Evolutionary conservation across 2,797 vertebrate species (phyloP), one percentile per base, ranked within the genome.

Genomic region (Phataginus tetradactyla): DNA sequence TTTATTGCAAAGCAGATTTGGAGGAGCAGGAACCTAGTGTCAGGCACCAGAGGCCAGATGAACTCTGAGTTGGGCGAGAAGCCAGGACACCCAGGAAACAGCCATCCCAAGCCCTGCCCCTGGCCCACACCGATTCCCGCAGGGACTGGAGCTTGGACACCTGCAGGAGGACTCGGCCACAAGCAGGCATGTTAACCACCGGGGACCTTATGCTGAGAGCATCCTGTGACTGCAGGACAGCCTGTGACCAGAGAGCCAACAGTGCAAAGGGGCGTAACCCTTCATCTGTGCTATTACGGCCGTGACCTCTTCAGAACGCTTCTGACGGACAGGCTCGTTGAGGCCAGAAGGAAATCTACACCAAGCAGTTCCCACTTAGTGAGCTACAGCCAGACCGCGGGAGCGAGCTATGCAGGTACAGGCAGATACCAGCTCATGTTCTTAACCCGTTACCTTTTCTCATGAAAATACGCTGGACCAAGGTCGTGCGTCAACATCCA

Each of bases 1-100:
- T 8, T 0, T 0, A 0, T n/a, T 61, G 75, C 81, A 4, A 55
- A 53, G 49, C 4, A 18, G 55, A 45, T 20, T 13, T 2, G 25
- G 6, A 32, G 37, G 27, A 45, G 61, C 1, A 4, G 13, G 14
- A 39, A 37, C 32, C 32, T 42, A 45, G 69, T 9, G 34, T 14
- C 32, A 42, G 61, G 77, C n/a, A 55, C 20, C 51, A 17, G 20
- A 80, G 69, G 29, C 45, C 79, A 81, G 75, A 32, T 11, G 49
- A 34, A 27, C 55, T 74, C n/a, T 51, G 68, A 74, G 64, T 1
- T 49, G 79, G 79, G 39, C 3, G 15, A 57, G 79, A 63, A 53
- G 61, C 61, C 86, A 34, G 45, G 37, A 66, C 20, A 27, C 32
- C 45, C 17, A 37, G 42, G 18, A 88, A 90, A 37, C 14, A 51